Percentiles rank a stretch among this genome's conserved stretches.
Conservation (phyloP, 2,888 invertebrate species). For the Leptopilina drosophilae region DNA sequence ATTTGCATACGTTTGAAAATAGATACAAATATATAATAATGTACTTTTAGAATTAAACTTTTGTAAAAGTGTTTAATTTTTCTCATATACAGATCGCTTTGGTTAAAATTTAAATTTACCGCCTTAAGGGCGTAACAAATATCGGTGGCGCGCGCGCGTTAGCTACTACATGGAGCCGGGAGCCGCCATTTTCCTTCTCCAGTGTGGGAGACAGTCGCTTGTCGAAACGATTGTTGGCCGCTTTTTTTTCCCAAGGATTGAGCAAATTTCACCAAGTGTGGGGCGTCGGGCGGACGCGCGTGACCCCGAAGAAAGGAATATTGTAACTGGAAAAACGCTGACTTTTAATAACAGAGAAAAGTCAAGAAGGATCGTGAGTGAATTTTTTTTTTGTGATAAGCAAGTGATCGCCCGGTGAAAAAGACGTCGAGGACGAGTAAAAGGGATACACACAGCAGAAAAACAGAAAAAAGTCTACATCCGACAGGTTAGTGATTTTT, state of each 20-base stretch:
- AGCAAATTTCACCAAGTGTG: slow-evolving; percentile 62
- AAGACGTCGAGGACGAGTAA: slow-evolving; percentile 22
- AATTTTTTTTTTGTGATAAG: slow-evolving; percentile 38
- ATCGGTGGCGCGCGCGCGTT: slow-evolving; percentile 74
- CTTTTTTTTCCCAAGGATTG: slow-evolving; percentile 63
- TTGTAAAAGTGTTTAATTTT: too few species aligned
- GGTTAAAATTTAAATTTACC: neutral
- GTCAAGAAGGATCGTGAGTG: slow-evolving; percentile 2
- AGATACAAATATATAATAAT: too few species aligned
- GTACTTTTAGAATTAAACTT: too few species aligned
- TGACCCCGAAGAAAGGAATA: slow-evolving; percentile 64
- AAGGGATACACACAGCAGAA: slow-evolving; percentile 41
- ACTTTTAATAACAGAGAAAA: slow-evolving; percentile 49
- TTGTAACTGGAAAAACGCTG: slow-evolving; percentile 49
- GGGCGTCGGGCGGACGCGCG: slow-evolving; percentile 66
- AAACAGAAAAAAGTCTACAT: slow-evolving; percentile 21
- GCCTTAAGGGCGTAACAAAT: neutral
- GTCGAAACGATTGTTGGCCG: slow-evolving; percentile 64
- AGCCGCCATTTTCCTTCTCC: slow-evolving; percentile 74
- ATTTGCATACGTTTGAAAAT: too few species aligned
- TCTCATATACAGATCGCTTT: too few species aligned
- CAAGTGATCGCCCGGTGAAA: slow-evolving; percentile 41
- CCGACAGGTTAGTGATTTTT: slow-evolving; percentile 48
- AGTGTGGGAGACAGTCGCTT: slow-evolving; percentile 73
- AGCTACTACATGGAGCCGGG: slow-evolving; percentile 68